Percentiles rank a stretch among this genome's conserved stretches.
Conservation (phyloP, 2,797 vertebrate genomes). For the Peromyscus nudipes region DNA sequence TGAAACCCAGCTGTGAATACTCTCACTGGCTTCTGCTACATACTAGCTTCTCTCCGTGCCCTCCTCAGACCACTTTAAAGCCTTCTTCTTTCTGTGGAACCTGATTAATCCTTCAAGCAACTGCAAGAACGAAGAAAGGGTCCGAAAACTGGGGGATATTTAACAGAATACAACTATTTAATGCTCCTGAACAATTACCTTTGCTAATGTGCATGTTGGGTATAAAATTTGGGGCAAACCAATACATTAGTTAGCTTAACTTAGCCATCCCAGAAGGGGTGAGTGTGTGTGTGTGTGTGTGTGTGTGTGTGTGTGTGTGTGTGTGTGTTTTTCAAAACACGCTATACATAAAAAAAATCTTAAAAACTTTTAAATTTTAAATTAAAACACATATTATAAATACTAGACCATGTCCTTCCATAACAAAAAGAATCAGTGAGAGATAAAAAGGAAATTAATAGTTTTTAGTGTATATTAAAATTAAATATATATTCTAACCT, state of each 20-base stretch:
- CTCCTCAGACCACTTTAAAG: not conserved
- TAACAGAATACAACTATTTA: not conserved
- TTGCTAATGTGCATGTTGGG: not conserved
- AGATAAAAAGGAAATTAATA: not conserved
- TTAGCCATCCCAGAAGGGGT: not conserved
- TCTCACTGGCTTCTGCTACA: not conserved
- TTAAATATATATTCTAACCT: not conserved
- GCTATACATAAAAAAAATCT: not conserved
- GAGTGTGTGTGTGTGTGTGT: fast-evolving
- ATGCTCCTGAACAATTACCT: not conserved
- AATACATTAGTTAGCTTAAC: not conserved
- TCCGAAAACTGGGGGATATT: not conserved
- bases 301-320: not conserved
- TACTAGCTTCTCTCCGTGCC: not conserved
- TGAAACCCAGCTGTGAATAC: not conserved
- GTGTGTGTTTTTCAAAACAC: not conserved
- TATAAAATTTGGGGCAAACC: not conserved
- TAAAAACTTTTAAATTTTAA: not conserved
- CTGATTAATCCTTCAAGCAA: slow-evolving; percentile 28
- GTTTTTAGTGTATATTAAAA: not conserved
- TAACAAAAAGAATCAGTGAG: not conserved
- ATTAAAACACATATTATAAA: slow-evolving; percentile 19
- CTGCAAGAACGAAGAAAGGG: not conserved
- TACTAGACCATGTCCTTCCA: not conserved
- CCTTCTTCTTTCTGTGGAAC: not conserved